A percentile compares a stretch with the other conserved stretches of the same genome.
Conservation (phyloP, 2,797 vertebrate genomes). For the Sibirionetta formosa region DNA sequence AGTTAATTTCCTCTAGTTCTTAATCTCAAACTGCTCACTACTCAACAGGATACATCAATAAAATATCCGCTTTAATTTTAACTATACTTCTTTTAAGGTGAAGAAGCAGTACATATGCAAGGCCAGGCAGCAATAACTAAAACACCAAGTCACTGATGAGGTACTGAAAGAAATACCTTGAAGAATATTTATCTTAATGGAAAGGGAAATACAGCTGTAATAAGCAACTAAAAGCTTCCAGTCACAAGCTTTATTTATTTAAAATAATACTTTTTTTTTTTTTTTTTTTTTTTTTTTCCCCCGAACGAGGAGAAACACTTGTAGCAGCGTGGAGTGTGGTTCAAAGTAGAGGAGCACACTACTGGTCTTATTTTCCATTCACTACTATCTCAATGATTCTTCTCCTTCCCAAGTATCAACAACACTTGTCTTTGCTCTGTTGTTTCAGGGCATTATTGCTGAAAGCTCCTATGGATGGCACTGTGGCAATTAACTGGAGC, state of each 20-base stretch:
- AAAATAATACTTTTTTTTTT: not conserved
- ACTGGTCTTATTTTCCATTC: not conserved
- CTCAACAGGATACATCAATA: not conserved
- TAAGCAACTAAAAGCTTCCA: not conserved
- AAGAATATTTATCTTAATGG: not conserved
- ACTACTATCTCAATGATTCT: not conserved
- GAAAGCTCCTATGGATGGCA: not conserved
- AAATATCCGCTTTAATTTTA: constrained; percentile 7
- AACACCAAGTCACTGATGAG: not conserved
- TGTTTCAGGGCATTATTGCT: not conserved
- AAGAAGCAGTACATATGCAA: not conserved
- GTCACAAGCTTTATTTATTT: not conserved
- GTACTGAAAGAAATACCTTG: not conserved
- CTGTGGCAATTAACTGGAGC: constrained; percentile 1
- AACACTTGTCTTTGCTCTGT: not conserved
- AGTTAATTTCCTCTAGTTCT: not conserved
- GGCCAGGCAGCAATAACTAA: not conserved
- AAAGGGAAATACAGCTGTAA: not conserved
- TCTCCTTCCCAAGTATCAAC: not conserved
- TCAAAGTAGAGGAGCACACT: not conserved
- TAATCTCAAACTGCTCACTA: not conserved
- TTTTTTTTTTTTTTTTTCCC: too few species aligned
- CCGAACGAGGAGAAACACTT: not conserved
- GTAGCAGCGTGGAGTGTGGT: not conserved
- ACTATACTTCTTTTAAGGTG: not conserved